Evolutionary conservation across 2,113 vertebrate species (phyloP).

Genomic region (Pedetes capensis): DNA sequence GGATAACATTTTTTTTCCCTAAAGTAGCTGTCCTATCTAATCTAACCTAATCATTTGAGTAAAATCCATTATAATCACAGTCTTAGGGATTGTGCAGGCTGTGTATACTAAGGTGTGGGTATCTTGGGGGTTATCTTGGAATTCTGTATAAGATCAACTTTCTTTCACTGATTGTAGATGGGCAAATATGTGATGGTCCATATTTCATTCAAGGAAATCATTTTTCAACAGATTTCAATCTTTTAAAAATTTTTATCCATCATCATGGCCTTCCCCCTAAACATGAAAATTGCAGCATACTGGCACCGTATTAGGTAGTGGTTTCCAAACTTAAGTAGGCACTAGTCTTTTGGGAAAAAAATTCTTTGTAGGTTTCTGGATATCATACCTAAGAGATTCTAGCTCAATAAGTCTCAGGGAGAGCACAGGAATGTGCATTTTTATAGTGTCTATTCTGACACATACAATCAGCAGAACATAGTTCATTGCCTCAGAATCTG

Average conservation of each 20-base stretch:
- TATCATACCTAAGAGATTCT: not conserved
- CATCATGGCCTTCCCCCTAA: not conserved
- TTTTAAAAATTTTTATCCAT: not conserved
- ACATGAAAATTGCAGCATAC: not conserved
- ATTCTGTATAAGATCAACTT: not conserved
- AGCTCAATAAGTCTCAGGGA: not conserved
- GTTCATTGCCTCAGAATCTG: not conserved
- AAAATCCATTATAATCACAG: not conserved
- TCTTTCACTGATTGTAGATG: not conserved
- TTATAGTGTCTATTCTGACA: not conserved
- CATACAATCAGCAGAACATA: not conserved
- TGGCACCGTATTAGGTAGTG: not conserved
- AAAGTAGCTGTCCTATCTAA: too few relatives aligned
- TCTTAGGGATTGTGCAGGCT: not conserved
- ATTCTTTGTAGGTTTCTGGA: not conserved
- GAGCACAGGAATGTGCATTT: not conserved
- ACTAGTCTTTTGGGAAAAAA: not conserved
- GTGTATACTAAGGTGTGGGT: not conserved
- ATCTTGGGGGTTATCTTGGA: not conserved
- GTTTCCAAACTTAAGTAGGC: not conserved
- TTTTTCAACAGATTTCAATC: not conserved
- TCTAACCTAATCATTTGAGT: not conserved
- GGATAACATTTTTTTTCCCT: not conserved
- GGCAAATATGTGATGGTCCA: not conserved
- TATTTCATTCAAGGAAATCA: not conserved